These are phyloP conservation scores for Spea bombifrons DNA, from an alignment of 2,113 vertebrate genomes.

Conservation along the genomic window DNA sequence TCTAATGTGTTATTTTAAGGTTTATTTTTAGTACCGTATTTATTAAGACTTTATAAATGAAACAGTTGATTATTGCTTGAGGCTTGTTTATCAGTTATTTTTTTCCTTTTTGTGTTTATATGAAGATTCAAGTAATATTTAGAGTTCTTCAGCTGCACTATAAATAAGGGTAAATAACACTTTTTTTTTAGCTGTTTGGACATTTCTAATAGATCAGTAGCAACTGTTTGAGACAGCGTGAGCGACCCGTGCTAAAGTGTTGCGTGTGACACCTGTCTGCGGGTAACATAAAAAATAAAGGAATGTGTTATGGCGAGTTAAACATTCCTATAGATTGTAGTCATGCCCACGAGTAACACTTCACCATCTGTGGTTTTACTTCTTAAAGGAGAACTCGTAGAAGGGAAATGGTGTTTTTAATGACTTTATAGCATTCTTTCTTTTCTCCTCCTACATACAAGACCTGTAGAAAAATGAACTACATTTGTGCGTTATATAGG, in stretches of 20 bases:
- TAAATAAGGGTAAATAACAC: background rate
- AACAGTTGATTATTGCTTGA: too few relatives aligned
- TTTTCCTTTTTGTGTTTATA: too few relatives aligned
- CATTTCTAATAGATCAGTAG: background rate
- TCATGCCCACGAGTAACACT: background rate
- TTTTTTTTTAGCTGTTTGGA: background rate
- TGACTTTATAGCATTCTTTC: too few relatives aligned
- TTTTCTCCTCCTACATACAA: too few relatives aligned
- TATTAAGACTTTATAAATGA: too few relatives aligned
- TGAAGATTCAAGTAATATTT: too few relatives aligned
- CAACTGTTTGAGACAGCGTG: background rate
- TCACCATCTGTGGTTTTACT: background rate
- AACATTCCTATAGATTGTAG: background rate
- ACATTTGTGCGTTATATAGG: too few relatives aligned
- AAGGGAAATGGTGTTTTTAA: too few relatives aligned
- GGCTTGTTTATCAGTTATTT: too few relatives aligned
- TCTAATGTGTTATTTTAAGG: too few relatives aligned
- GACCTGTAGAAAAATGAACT: too few relatives aligned
- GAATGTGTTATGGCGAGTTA: background rate
- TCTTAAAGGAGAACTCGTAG: background rate
- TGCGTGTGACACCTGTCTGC: background rate
- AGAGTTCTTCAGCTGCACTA: background rate
- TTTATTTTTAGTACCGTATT: too few relatives aligned
- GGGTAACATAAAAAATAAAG: background rate
- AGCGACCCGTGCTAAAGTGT: background rate